Evolutionary conservation across 2,113 vertebrate genomes (phyloP), one percentile per base, ranked within the genome.

Genomic region (Chaetura pelagica): DNA sequence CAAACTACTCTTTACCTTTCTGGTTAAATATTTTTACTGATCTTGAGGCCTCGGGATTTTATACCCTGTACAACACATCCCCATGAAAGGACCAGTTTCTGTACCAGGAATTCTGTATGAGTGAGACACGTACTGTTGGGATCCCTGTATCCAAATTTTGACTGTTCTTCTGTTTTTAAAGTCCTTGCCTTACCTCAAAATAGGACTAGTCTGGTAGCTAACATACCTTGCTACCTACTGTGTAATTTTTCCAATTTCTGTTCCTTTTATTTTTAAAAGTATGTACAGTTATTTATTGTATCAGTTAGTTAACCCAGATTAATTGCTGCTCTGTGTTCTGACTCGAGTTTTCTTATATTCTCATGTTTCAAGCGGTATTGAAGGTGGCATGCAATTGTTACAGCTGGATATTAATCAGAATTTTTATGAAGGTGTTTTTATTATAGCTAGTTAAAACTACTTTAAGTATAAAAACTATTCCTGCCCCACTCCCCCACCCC

Each of bases 221-320:
- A 58, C n/a, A 48, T 52, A 71, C 8, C 46, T 80, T 84, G 22
- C 66, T 92, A 54, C 27, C 4, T 72, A 46, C 55, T 7, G 23
- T 62, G 16, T 66, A 58, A 34, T 76, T 85, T 93, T 92, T 76
- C 46, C 67, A 48, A 6, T 94, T 89, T 89, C 9, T 72, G 90
- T 94, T 95, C 55, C n/a, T 88, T 82, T 66, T 62, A 61, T 94
- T 94, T 79, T 92, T 93, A 95, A 87, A 92, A 84, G 77, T 32
- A 10, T 35, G 19, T 96, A 51, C 35, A n/a, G 54, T 96, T 91
- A 51, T 86, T 94, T 77, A 61, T 73, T 59, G 7, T 95, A 91
- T 73, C 18, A 89, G 17, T 69, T 75, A 74, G 90, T 88, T 97
- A 95, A 91, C 87, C 68, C 89, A 91, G 84, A 88, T 96, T 94